These are phyloP conservation scores for Drosophila miranda DNA, from an alignment of 1,140 invertebrate genomes.

Conservation along the genomic window DNA sequence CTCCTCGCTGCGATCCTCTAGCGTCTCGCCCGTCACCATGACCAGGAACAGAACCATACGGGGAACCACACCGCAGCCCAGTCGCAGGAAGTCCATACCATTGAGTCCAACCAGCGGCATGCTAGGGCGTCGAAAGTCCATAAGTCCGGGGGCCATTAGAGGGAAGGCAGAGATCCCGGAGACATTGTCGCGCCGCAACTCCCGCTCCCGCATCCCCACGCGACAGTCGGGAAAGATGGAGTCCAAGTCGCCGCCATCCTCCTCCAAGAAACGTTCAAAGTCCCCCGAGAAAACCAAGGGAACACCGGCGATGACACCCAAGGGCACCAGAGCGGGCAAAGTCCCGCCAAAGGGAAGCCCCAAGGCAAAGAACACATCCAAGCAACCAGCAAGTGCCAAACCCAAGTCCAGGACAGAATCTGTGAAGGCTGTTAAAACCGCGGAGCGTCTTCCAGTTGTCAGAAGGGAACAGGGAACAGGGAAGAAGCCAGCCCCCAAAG, in stretches of 20 bases:
- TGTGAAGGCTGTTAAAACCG: conserved; percentile 4
- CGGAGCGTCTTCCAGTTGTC: conserved; percentile 1
- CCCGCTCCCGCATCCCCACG: conserved; percentile 69
- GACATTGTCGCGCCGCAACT: conserved; percentile 44
- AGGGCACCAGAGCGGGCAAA: conserved; percentile 17
- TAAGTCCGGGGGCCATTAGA: conserved; percentile 53
- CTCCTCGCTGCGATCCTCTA: conserved; percentile 55
- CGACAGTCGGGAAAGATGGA: conserved; percentile 23
- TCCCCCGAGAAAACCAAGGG: conserved; percentile 22
- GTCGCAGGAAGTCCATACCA: conserved; percentile 69
- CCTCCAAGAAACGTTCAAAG: conserved; percentile 53
- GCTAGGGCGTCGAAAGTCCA: conserved; percentile 48
- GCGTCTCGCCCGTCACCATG: conserved; percentile 60
- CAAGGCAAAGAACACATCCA: conserved; percentile 38
- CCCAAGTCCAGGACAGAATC: conserved; percentile 33
- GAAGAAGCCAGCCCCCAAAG: conserved; percentile 11
- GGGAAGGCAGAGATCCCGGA: conserved; percentile 16
- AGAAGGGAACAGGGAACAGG: neutral
- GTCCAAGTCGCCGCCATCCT: conserved; percentile 23
- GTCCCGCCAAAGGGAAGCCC: conserved; percentile 28
- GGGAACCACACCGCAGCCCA: conserved; percentile 25
- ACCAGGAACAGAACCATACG: conserved; percentile 20
- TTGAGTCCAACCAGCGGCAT: conserved; percentile 45
- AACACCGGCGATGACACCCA: conserved; percentile 14
- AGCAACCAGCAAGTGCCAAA: conserved; percentile 78